These are phyloP conservation scores for Cynodonichthys magdalenae DNA, from an alignment of 2,797 vertebrate genomes.

Conservation along the genomic window DNA sequence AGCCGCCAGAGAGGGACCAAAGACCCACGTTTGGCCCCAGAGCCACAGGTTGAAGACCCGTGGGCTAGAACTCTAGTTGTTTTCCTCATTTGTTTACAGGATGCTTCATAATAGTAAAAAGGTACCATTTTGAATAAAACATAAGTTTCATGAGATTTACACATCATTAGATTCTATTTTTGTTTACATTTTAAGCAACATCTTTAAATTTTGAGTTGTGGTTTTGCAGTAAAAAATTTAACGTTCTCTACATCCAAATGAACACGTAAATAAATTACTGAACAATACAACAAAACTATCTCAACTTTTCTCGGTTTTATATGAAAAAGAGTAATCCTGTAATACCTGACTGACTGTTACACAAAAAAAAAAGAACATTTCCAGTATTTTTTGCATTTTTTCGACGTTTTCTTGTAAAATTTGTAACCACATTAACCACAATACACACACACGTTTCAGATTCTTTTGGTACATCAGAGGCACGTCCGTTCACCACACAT, in stretches of 20 bases:
- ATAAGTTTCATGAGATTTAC: too few relatives aligned
- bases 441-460: not conserved
- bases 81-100: too few relatives aligned
- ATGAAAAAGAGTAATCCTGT: not conserved
- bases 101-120: too few relatives aligned
- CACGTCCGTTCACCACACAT: constrained; percentile 1
- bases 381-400: not conserved
- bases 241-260: not conserved
- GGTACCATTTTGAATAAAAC: too few relatives aligned
- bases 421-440: not conserved
- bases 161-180: too few relatives aligned
- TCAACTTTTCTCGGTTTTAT: not conserved
- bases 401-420: not conserved
- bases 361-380: not conserved
- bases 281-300: not conserved
- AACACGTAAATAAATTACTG: not conserved
- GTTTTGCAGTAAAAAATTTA: not conserved
- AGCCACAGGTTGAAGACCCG: too few relatives aligned
- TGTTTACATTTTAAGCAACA: too few relatives aligned
- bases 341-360: not conserved
- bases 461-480: not conserved
- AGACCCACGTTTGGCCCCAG: too few relatives aligned
- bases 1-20: too few relatives aligned
- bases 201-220: not conserved
- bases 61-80: too few relatives aligned